Percentiles rank a stretch among this genome's conserved stretches.
Conservation (phyloP, 2,113 vertebrate species). For the Opisthocomus hoazin region DNA sequence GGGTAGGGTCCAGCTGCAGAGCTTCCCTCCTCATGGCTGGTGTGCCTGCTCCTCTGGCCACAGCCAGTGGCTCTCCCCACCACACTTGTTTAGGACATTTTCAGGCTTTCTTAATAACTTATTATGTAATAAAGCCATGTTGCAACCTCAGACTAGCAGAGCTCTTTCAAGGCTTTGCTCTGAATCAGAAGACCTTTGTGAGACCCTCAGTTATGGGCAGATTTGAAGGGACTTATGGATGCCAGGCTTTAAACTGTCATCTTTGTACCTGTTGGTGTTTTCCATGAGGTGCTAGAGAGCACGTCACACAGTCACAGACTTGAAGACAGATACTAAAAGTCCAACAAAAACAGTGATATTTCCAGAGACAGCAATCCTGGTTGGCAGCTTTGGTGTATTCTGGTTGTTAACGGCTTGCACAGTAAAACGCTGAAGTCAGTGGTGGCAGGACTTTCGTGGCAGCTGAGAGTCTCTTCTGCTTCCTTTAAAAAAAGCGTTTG, state of each 20-base stretch:
- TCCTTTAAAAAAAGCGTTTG: neutral
- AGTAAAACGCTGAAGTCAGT: neutral
- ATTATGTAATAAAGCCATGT: neutral
- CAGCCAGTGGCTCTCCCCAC: accelerated
- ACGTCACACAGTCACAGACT: accelerated
- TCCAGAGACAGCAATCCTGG: neutral
- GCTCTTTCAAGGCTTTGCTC: neutral
- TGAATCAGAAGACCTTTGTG: neutral
- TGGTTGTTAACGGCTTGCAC: neutral
- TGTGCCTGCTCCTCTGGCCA: neutral
- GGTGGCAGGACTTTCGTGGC: neutral
- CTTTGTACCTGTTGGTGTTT: neutral
- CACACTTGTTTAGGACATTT: neutral
- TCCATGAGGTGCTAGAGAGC: neutral
- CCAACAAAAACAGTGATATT: neutral
- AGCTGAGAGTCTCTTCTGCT: neutral
- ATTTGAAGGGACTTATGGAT: neutral
- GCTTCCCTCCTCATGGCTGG: accelerated
- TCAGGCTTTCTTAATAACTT: neutral
- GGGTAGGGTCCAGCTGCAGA: no score
- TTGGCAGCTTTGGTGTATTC: neutral
- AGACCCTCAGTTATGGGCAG: neutral
- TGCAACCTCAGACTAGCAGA: neutral
- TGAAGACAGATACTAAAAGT: neutral
- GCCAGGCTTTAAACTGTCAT: neutral